Evolutionary conservation across 2,797 vertebrate species (phyloP), one percentile per base, ranked within the genome.

Genomic region (Ptychadena robeensis): DNA sequence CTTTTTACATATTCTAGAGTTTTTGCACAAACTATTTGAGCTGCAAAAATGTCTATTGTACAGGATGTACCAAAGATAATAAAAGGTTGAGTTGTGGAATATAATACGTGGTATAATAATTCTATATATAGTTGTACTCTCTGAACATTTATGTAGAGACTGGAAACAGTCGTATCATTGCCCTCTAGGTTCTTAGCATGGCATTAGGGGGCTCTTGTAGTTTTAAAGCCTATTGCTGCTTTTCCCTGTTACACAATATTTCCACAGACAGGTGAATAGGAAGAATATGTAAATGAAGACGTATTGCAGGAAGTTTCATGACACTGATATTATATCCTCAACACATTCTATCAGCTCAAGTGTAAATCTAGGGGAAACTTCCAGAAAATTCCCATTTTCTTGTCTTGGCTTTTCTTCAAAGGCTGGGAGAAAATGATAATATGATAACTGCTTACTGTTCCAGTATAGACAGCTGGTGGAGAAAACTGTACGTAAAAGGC

Each of bases 341-440:
- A 59, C 44, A 59, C 76, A 79, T 69, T 66, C 76, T 79, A 53
- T 79, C 76, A 57, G 40, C n/a, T 57, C 34, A 15, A 59, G 76
- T 15, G 53, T 68, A 79, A 37, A 68, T 68, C 65, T 37, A 22
- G 34, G 65, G 76, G 76, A 69, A 67, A 34, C 37, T 78, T 78
- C 22, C 30, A 67, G 27, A 67, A 79, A 79, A 69, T 57, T 28
- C 76, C 76, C 76, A 48, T 35, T 32, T 79, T 78, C 31, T 66
- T 69, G 64, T 11, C 25, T 80, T 71, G 68, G 68, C 57, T 70
- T 44, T 18, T 79, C 67, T 71, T 80, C 27, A 80, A 80, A 80
- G 67, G 34, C 38, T 65, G 10, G 65, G 25, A 38, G 63, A 71
- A 48, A 72, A 72, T 31, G 34, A 80, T 44, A 80, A 73, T 73